phyloP scores from a whole-genome alignment of 2,113 vertebrate species.

The Centropus unirufus region DNA sequence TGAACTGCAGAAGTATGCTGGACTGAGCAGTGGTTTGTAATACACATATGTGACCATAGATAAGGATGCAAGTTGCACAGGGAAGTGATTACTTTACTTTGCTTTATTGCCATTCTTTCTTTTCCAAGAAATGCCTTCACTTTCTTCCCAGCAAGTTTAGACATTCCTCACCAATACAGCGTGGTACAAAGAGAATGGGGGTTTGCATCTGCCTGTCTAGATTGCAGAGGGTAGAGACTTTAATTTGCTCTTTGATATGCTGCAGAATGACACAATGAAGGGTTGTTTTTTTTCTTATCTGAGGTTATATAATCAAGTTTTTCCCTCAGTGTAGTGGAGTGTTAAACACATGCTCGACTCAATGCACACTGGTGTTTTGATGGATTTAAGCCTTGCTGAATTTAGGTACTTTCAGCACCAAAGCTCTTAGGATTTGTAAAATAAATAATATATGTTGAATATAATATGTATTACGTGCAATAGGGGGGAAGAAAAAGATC shows the following conservation, averaged over 20 bases:
- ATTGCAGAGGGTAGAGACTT: background rate
- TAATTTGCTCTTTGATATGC: background rate
- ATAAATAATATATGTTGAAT: background rate
- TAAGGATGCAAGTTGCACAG: background rate
- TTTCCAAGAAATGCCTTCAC: background rate
- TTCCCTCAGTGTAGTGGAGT: background rate
- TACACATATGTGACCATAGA: accelerated
- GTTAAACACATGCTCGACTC: background rate
- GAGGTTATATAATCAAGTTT: background rate
- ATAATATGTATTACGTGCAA: background rate
- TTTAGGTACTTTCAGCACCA: background rate
- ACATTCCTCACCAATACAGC: background rate
- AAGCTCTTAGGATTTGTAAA: background rate
- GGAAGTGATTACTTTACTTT: background rate
- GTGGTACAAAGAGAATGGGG: background rate
- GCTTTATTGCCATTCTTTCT: background rate
- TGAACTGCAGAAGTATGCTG: too few relatives aligned
- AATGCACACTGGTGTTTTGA: background rate
- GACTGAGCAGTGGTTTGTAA: background rate
- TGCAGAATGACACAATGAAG: accelerated
- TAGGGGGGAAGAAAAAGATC: accelerated
- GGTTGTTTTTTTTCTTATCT: background rate
- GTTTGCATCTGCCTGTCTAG: background rate
- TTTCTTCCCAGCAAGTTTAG: background rate
- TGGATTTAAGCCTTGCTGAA: background rate